A percentile compares a stretch with the other conserved stretches of the same genome.
phyloP scores from a whole-genome alignment of 2,888 invertebrate species.

The Campoplex nolae region DNA sequence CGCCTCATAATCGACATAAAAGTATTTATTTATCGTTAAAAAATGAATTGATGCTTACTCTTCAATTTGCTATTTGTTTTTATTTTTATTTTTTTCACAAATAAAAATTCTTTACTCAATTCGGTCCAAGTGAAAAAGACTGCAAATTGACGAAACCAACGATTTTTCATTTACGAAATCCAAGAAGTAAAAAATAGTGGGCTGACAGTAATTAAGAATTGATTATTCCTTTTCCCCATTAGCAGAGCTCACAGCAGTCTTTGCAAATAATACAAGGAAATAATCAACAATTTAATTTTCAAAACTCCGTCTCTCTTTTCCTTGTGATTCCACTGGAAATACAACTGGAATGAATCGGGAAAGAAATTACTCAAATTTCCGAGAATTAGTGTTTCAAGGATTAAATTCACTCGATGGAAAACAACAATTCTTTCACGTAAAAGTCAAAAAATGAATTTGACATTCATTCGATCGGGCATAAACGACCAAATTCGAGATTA shows the following conservation, averaged over 20 bases:
- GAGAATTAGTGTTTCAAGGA: conserved; percentile 40
- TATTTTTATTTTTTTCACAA: no score
- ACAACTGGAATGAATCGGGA: not conserved
- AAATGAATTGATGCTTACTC: not conserved
- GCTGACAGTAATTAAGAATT: not conserved
- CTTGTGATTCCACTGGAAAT: not conserved
- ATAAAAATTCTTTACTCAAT: no score
- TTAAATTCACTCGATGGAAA: not conserved
- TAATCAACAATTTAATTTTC: not conserved
- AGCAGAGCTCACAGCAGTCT: not conserved
- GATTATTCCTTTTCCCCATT: not conserved
- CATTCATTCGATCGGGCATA: not conserved
- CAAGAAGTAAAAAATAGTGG: not conserved
- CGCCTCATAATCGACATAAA: conserved; percentile 4
- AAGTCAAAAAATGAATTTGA: not conserved
- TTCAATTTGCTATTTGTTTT: not conserved
- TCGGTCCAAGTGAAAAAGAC: not conserved
- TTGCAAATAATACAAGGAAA: not conserved
- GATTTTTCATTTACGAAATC: not conserved
- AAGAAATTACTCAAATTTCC: conserved; percentile 34
- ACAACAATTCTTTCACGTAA: not conserved
- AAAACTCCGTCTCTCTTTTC: conserved; percentile 4
- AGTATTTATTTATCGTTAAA: not conserved
- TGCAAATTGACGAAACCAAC: not conserved
- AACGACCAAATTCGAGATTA: not conserved